Evolutionary conservation across 2,113 vertebrate species (phyloP).

Genomic region (Girardinichthys multiradiatus): DNA sequence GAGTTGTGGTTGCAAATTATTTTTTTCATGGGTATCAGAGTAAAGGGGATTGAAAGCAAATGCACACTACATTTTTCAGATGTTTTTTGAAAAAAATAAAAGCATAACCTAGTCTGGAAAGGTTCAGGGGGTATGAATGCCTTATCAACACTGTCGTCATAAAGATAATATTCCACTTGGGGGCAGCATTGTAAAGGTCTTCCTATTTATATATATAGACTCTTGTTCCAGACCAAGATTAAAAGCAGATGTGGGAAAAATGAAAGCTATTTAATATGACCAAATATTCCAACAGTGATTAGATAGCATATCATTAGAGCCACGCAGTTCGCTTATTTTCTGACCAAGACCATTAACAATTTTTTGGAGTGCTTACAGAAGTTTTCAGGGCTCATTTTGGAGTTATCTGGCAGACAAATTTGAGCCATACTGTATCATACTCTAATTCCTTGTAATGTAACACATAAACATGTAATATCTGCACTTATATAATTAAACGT

Average conservation of each 20-base stretch:
- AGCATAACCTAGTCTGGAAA: too few relatives aligned
- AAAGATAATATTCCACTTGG: conserved; percentile 38
- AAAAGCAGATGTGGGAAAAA: conserved; percentile 53
- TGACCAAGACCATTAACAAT: background rate
- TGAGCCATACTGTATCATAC: background rate
- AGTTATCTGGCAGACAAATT: background rate
- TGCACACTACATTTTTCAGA: too few relatives aligned
- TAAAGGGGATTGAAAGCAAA: too few relatives aligned
- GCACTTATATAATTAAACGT: too few relatives aligned
- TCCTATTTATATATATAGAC: too few relatives aligned
- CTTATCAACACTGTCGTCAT: too few relatives aligned
- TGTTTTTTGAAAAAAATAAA: too few relatives aligned
- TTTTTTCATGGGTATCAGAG: too few relatives aligned
- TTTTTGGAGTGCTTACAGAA: background rate
- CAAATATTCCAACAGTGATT: conserved; percentile 18
- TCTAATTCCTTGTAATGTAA: background rate
- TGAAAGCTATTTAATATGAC: conserved; percentile 4
- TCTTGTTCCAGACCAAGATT: conserved; percentile 9
- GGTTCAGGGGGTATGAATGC: too few relatives aligned
- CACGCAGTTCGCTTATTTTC: background rate
- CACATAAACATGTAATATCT: background rate
- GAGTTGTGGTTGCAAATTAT: too few relatives aligned
- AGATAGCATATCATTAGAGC: background rate
- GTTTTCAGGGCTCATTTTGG: too few relatives aligned
- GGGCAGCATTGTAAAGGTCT: conserved; percentile 48